Evolutionary conservation across 1,140 invertebrate genomes (phyloP).

Genomic region (Cyclina sinensis): DNA sequence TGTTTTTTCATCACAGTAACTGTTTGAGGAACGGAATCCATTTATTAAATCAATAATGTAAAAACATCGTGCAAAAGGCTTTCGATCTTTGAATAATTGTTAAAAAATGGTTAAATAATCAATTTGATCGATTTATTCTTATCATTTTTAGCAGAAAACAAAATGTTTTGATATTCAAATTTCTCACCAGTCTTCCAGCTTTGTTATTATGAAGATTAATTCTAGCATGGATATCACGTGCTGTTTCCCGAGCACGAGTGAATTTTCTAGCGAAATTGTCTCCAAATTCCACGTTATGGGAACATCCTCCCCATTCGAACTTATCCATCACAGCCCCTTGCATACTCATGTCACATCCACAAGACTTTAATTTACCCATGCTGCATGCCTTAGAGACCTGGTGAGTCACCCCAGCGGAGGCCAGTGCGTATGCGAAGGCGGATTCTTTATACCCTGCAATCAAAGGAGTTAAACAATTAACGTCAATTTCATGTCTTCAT

Average conservation of each 20-base stretch:
- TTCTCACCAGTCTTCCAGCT: conserved; percentile 89
- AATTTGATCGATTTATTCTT: no score
- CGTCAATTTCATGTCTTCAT: no score
- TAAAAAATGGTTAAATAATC: no score
- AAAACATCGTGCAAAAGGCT: no score
- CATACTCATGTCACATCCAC: conserved; percentile 92
- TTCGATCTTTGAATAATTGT: no score
- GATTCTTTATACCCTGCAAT: conserved; percentile 89
- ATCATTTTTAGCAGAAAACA: no score
- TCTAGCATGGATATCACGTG: conserved; percentile 90
- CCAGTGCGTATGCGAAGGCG: conserved; percentile 89
- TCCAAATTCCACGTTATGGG: conserved; percentile 98
- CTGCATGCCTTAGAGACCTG: conserved; percentile 95
- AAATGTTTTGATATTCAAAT: no score
- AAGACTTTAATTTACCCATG: conserved; percentile 93
- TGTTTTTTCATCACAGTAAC: no score
- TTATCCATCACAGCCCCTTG: conserved; percentile 89
- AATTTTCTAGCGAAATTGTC: conserved; percentile 97
- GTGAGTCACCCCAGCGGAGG: conserved; percentile 94
- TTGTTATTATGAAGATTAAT: conserved; percentile 91
- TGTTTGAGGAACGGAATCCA: no score
- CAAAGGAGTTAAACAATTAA: no score
- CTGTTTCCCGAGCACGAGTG: conserved; percentile 94
- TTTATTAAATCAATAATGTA: no score
- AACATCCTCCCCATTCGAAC: conserved; percentile 98